Conservation (phyloP, 1,140 invertebrate genomes). For the Drosophila mojavensis region DNA sequence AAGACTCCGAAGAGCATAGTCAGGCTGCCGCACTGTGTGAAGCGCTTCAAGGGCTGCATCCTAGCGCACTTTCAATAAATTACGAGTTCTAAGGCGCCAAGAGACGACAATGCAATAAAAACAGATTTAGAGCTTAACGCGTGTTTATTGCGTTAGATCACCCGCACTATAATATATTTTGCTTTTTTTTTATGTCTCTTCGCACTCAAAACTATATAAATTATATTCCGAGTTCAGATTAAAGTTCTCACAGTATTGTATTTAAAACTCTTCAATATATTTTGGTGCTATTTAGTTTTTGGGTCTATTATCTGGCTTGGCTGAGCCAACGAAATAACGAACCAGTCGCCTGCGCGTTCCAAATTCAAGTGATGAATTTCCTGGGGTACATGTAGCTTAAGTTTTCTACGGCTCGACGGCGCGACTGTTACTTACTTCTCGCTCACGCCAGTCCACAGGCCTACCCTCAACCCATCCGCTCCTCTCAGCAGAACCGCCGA, state of each 20-base stretch:
- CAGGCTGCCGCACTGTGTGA: constrained; percentile 83
- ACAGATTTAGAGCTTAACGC: not conserved
- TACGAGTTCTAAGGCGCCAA: constrained; percentile 20
- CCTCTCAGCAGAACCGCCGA: constrained; percentile 22
- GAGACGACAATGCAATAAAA: constrained; percentile 53
- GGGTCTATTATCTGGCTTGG: not conserved
- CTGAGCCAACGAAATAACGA: constrained; percentile 33
- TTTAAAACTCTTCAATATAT: not conserved
- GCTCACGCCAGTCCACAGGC: constrained; percentile 48
- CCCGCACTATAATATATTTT: too few species aligned
- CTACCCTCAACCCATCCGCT: constrained; percentile 3
- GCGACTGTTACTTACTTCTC: constrained; percentile 53
- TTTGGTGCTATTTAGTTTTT: not conserved
- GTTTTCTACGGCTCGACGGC: constrained; percentile 44
- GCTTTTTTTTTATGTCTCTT: too few species aligned
- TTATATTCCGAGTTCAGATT: too few species aligned
- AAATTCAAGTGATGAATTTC: constrained; percentile 81
- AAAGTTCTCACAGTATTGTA: constrained; percentile 27
- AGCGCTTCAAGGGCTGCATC: constrained; percentile 83
- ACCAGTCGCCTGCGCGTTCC: constrained; percentile 74
- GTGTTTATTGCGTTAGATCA: too few species aligned
- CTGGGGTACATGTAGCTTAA: constrained; percentile 75
- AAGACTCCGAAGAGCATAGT: constrained; percentile 84
- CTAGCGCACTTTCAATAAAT: constrained; percentile 22
- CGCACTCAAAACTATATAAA: too few species aligned